Base-by-base conservation (phyloP, 2,797 vertebrate species). In the Triplophysa yarkandensis region DNA sequence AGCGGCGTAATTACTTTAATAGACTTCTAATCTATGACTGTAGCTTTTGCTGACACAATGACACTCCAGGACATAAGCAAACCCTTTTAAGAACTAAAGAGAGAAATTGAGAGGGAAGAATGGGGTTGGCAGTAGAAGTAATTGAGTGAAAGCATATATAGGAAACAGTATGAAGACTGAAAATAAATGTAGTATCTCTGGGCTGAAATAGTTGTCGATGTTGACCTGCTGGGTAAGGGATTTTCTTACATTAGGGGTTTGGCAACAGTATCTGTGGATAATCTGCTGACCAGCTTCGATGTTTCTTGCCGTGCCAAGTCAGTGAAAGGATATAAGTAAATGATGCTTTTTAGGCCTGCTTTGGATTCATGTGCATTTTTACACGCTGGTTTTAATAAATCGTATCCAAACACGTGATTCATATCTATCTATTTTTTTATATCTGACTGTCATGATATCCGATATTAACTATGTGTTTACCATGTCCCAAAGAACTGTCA, bases 131-230 rank as follows among this genome's bases (percentile, higher is more conserved):
- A 36, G 54, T 10, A 48, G 60, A 41, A 5, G 7, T 64, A 55
- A 73, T 16, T 54, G 23, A 73, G 13, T 43, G n/a, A 65, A 54
- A 55, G 14, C 46, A 32, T 64, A 25, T 65, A 73, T 25, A 62
- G 30, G 36, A n/a, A 19, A 71, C 58, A 61, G 68, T 52, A 44
- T 27, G 30, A 52, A 27, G 39, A 60, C 44, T 41, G 36, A 65
- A 64, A 64, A 73, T 65, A 23, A 11, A 64, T 64, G n/a, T 65
- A n/a, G 50, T 25, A 73, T 73, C 28, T 60, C 32, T 52, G 13
- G 23, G 44, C 17, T 4, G 21, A 63, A 27, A 9, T 3, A 54
- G 32, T n/a, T 64, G 46, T 64, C 17, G 25, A 65, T 64, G 30
- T 25, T 1, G 48, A 55, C 1, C 11, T 55, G 34, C 58, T 55